Conservation (phyloP, 2,113 vertebrate species). For the Piaya cayana region DNA sequence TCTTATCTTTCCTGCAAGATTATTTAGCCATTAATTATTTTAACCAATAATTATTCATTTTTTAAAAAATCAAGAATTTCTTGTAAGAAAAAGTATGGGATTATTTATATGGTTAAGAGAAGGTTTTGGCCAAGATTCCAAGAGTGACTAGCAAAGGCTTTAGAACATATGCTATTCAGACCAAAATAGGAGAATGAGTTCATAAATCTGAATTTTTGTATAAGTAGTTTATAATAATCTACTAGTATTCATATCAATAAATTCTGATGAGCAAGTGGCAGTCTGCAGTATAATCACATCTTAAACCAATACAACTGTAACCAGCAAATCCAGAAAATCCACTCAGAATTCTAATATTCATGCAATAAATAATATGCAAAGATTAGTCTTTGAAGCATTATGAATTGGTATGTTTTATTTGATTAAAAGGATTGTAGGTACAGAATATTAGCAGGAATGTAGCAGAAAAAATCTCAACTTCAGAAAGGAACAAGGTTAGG, state of each 20-base stretch:
- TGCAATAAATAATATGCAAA: constrained; percentile 14
- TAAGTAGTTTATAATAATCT: constrained; percentile 10
- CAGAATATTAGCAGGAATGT: background rate
- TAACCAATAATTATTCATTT: background rate
- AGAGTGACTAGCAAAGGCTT: background rate
- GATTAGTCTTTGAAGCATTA: background rate
- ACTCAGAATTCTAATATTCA: background rate
- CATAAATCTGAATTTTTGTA: background rate
- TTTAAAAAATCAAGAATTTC: background rate
- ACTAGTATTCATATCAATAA: background rate
- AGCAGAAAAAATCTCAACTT: background rate
- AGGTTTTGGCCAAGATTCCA: background rate
- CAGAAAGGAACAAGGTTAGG: background rate
- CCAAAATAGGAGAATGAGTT: background rate
- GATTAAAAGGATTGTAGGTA: background rate
- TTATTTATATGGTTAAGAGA: background rate
- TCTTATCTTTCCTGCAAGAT: background rate
- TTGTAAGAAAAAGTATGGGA: background rate
- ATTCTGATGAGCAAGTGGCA: constrained; percentile 8
- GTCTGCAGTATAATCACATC: background rate
- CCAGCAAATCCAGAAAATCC: constrained; percentile 1
- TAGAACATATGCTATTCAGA: background rate
- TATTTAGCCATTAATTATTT: constrained; percentile 2
- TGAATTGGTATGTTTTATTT: background rate
- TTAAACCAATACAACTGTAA: constrained; percentile 38